Conservation (phyloP, 2,113 vertebrate genomes). For the Rhynchomys soricoides region DNA sequence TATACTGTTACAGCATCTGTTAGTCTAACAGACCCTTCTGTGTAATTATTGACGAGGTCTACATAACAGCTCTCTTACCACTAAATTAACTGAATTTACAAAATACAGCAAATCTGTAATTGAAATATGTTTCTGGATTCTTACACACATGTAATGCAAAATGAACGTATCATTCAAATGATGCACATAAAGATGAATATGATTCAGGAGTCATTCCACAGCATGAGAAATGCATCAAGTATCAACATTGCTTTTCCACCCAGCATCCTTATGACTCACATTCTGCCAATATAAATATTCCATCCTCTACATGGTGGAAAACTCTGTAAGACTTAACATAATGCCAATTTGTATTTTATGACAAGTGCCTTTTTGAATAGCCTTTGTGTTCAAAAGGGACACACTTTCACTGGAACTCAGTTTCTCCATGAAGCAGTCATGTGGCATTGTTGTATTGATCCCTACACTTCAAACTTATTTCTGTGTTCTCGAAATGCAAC, state of each 20-base stretch:
- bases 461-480: neutral
- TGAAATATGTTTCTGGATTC: conserved; percentile 75
- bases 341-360: neutral
- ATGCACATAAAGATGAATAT: conserved; percentile 35
- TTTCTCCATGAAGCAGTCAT: neutral
- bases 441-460: neutral
- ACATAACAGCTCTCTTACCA: conserved; percentile 75
- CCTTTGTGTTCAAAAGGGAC: neutral
- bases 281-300: neutral
- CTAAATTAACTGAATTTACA: conserved; percentile 74
- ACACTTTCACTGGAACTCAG: neutral
- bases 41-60: conserved; percentile 84
- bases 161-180: conserved; percentile 63
- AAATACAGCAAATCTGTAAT: conserved; percentile 72
- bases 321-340: neutral
- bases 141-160: conserved; percentile 65
- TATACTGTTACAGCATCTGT: conserved; percentile 82
- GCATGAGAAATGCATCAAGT: conserved; percentile 11
- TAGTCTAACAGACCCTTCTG: conserved; percentile 83
- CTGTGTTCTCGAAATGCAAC: conserved; percentile 29
- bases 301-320: neutral
- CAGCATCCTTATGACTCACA: neutral
- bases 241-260: neutral
- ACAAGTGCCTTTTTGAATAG: neutral
- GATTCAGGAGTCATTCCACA: conserved; percentile 32